A percentile compares a stretch with the other conserved stretches of the same genome.
Conservation (phyloP, 2,888 invertebrate species). For the Trilocha varians region DNA sequence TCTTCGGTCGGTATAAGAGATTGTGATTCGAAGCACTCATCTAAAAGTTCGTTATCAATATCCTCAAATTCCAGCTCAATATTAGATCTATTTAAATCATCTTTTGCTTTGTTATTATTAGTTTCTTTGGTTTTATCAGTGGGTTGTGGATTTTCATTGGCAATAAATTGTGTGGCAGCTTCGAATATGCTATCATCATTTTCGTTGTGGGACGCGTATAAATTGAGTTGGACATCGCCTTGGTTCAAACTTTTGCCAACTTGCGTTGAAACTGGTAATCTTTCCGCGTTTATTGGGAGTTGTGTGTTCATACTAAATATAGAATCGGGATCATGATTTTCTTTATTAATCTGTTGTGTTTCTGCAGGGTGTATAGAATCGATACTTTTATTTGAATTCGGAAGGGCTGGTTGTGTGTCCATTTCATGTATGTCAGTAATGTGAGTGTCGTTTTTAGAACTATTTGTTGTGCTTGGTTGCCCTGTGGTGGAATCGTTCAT, state of each 20-base stretch:
- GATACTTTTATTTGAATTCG: conserved; percentile 18
- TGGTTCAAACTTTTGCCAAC: conserved; percentile 36
- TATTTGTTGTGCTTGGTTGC: conserved; percentile 2
- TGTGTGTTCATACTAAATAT: conserved; percentile 27
- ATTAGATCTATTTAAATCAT: conserved; percentile 31
- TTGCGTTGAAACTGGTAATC: conserved; percentile 24
- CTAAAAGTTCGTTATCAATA: conserved; percentile 28
- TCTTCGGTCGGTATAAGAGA: conserved; percentile 32
- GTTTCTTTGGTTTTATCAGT: conserved; percentile 8
- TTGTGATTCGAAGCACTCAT: conserved; percentile 44
- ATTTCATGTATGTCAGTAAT: conserved; percentile 27
- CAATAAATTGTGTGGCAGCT: conserved; percentile 29
- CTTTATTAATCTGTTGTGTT: conserved; percentile 10
- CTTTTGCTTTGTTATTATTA: conserved; percentile 11
- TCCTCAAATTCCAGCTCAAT: conserved; percentile 50
- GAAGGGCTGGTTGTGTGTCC: conserved; percentile 39
- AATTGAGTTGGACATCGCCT: conserved; percentile 36
- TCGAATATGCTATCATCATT: conserved; percentile 30
- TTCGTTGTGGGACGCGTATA: conserved; percentile 34
- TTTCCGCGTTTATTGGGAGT: conserved; percentile 17
- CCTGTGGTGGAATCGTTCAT: conserved; percentile 27
- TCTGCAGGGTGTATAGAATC: conserved; percentile 17
- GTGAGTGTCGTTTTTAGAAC: conserved; percentile 10
- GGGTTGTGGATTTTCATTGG: not conserved
- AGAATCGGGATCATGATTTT: conserved; percentile 10